phyloP scores from a whole-genome alignment of 2,888 invertebrate species.

The Drosophila ochracea region DNA sequence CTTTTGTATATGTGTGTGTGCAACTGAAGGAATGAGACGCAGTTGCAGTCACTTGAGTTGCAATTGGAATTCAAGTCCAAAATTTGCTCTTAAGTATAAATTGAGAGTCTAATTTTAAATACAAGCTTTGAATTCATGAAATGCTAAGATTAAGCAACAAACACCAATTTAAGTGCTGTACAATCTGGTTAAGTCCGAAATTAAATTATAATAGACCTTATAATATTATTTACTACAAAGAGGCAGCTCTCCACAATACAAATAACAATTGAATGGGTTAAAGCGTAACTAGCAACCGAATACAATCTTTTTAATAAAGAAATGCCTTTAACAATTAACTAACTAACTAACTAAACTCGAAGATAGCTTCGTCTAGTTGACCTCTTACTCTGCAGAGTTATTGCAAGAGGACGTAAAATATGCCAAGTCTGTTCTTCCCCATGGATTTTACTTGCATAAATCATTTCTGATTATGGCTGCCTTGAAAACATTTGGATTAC shows the following conservation, averaged over 20 bases:
- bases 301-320: background rate
- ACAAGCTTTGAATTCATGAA: background rate
- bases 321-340: background rate
- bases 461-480: background rate
- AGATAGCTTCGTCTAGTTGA: background rate
- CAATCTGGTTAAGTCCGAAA: background rate
- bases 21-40: slow-evolving; percentile 10
- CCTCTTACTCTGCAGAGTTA: background rate
- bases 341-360: no score
- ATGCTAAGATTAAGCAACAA: background rate
- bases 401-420: background rate
- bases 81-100: background rate
- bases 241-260: background rate
- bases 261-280: background rate
- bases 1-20: background rate
- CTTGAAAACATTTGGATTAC: background rate
- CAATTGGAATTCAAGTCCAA: background rate
- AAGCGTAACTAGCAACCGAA: background rate
- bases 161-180: background rate
- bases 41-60: background rate
- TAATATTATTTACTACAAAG: background rate
- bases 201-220: background rate
- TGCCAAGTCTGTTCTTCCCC: background rate
- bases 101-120: background rate
- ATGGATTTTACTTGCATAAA: background rate